Percentiles rank a stretch among this genome's conserved stretches.
Evolutionary conservation across 2,113 vertebrate genomes (phyloP).

Genomic region (Oriolus oriolus): DNA sequence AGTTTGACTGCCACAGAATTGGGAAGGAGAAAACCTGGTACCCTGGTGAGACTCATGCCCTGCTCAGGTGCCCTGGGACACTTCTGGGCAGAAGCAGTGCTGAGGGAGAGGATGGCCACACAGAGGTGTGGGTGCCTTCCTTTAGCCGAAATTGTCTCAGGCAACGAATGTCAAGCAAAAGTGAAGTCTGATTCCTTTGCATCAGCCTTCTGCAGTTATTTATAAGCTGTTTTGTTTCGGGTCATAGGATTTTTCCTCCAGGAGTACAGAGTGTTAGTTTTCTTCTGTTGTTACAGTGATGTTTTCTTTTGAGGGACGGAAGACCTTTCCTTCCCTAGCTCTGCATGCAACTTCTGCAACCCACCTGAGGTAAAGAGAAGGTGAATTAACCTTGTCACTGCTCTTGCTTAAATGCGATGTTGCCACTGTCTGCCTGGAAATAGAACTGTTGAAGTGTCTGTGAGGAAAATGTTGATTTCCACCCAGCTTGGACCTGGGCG

Average conservation of each 20-base stretch:
- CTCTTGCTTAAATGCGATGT: neutral
- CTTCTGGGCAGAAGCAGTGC: neutral
- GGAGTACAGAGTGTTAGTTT: neutral
- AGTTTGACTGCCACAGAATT: neutral
- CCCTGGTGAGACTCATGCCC: neutral
- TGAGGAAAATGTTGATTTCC: neutral
- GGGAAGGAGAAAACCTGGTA: neutral
- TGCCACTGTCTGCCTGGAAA: neutral
- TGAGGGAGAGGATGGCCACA: neutral
- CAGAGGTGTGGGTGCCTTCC: neutral
- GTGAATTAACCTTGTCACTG: neutral
- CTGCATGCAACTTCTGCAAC: neutral
- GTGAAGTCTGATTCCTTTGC: neutral
- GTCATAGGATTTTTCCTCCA: conserved; percentile 7
- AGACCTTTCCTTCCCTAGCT: conserved; percentile 13
- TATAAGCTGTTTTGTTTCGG: conserved; percentile 33
- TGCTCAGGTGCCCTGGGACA: rapidly evolving
- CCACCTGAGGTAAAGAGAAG: neutral
- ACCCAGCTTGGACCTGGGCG: neutral
- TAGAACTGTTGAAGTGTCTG: neutral
- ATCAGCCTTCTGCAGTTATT: conserved; percentile 28
- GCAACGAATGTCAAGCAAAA: neutral
- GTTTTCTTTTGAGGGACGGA: conserved; percentile 3
- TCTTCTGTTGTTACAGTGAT: conserved; percentile 4
- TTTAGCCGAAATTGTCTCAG: neutral